Evolutionary conservation across 2,113 vertebrate genomes (phyloP), one percentile per base, ranked within the genome.

Genomic region (Gobius niger): DNA sequence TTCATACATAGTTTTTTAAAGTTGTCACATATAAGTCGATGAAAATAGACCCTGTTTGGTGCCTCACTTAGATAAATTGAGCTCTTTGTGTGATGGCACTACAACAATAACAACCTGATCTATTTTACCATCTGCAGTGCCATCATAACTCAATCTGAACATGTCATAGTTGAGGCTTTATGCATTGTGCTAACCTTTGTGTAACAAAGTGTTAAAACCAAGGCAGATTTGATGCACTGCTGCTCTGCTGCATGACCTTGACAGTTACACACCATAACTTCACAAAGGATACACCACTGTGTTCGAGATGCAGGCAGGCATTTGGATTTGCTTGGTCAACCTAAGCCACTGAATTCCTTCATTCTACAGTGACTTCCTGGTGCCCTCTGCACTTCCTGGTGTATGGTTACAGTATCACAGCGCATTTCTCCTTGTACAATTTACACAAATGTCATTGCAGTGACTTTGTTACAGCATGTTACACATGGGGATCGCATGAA

Each of bases 391-490:
- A 14, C 64, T 71, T 47, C 52, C 59, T 44, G 10, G 77, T 77
- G 56, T 77, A 66, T 51, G 19, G 76, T 82, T 83, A 71, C 76
- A 70, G 53, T 65, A 80, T 73, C 77, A 51, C 60, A 65, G 54
- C 56, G 62, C 70, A 46, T 57, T 80, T 57, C 56, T 12, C 68
- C 64, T 54, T 63, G 19, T 50, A 15, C 56, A 68, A 62, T 75
- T 74, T 62, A 74, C 65, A 74, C 64, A 63, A 77, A 77, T 62
- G 81, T 78, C 73, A 82, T 56, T 72, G 70, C 59, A 77, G 81
- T 75, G 85, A 68, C 71, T 47, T 50, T 41, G n/a, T 46, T 15
- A 73, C 70, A 24, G 72, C 60, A 18, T 19, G 46, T 78, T 73
- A 68, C 71, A 52, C 61, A 46, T 5, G 9, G 15, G 24, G 60